phyloP scores from a whole-genome alignment of 1,140 invertebrate genomes.

The Drosophila malerkotliana region DNA sequence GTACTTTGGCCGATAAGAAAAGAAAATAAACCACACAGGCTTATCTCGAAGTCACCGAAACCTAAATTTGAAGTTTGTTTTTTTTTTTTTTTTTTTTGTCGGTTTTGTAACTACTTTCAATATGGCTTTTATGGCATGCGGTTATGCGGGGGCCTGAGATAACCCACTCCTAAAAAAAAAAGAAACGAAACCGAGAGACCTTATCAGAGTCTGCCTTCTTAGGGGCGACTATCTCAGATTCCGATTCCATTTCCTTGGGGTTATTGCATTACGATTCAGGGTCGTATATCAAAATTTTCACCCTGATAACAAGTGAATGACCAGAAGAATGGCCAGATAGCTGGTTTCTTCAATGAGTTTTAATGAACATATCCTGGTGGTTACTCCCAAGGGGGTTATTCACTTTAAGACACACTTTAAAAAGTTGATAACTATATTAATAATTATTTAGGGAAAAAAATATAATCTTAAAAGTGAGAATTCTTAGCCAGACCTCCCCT shows the following conservation, averaged over 20 bases:
- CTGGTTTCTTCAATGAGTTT: conserved; percentile 27
- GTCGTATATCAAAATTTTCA: conserved; percentile 48
- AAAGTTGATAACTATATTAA: not conserved
- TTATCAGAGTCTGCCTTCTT: conserved; percentile 24
- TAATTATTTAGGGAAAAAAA: not conserved
- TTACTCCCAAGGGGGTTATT: conserved; percentile 10
- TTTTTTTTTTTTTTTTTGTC: conserved; percentile 22
- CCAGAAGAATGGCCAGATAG: not conserved
- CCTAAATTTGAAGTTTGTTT: conserved; percentile 26
- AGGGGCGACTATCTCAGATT: conserved; percentile 23
- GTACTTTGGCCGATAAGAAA: conserved; percentile 32
- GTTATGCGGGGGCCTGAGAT: conserved; percentile 27
- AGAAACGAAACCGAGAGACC: conserved; percentile 10
- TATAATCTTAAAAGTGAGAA: not conserved
- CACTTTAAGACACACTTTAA: conserved; percentile 9
- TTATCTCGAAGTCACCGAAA: conserved; percentile 32
- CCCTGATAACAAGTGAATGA: conserved; percentile 38
- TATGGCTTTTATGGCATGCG: conserved; percentile 17
- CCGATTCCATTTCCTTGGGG: conserved; percentile 19
- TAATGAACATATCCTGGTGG: conserved; percentile 56
- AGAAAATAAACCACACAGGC: not conserved
- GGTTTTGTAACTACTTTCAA: conserved; percentile 34
- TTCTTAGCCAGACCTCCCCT: conserved; percentile 9
- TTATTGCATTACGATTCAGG: conserved; percentile 42
- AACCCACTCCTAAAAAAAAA: conserved; percentile 11